phyloP scores from a whole-genome alignment of 2,797 vertebrate genomes.

The Distichodus sexfasciatus region DNA sequence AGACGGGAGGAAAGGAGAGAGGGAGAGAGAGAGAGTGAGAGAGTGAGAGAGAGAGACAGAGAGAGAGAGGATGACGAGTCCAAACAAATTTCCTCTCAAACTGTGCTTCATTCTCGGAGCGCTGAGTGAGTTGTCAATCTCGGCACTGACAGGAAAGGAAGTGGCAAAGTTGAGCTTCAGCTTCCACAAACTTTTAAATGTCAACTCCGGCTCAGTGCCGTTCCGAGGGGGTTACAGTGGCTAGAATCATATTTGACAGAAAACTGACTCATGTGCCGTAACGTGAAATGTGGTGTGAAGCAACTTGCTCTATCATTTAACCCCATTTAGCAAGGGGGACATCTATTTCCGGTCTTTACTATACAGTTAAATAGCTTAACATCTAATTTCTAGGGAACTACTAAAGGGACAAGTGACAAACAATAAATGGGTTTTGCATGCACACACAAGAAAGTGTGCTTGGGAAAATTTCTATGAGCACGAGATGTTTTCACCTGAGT shows the following conservation, averaged over 20 bases:
- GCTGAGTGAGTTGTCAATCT: constrained; percentile 74
- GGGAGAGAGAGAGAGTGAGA: neutral
- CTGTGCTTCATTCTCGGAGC: constrained; percentile 53
- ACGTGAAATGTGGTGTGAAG: no score
- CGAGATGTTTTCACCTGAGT: no score
- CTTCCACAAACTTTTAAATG: constrained; percentile 68
- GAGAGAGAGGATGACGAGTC: constrained; percentile 57
- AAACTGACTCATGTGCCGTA: no score
- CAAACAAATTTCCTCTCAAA: constrained; percentile 72
- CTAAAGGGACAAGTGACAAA: no score
- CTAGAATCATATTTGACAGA: neutral
- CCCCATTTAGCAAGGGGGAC: no score
- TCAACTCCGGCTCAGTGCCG: constrained; percentile 53
- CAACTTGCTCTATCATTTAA: no score
- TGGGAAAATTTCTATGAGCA: no score
- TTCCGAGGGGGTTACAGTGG: neutral
- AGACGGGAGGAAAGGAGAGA: constrained; percentile 7
- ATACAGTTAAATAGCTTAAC: no score
- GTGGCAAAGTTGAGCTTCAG: constrained; percentile 44
- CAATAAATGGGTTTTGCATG: no score
- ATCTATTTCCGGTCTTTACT: no score
- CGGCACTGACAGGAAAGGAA: constrained; percentile 59
- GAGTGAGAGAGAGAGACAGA: constrained; percentile 18
- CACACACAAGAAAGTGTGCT: no score
- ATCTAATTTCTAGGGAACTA: no score